Base-by-base conservation (phyloP, 2,888 invertebrate genomes). In the Elysia crispata region DNA sequence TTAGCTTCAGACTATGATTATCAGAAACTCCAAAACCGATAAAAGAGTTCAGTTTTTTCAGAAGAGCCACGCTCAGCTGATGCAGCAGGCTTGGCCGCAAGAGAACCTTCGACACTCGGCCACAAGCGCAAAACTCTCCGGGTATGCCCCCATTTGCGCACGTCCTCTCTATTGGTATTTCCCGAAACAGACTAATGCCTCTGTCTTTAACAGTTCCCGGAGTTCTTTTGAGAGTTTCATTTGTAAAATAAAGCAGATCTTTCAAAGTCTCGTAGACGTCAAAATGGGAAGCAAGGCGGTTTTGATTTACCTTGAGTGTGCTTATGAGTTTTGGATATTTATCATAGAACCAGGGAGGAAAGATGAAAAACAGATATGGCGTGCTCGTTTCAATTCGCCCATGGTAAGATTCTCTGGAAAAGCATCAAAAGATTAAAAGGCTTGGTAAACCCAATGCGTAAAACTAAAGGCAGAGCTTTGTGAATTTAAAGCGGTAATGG, bases 81-180 rank as follows among this genome's bases (percentile, higher is more conserved):
- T n/a, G n/a, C n/a, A n/a, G n/a, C n/a, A n/a, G n/a, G n/a, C n/a
- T n/a, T n/a, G n/a, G n/a, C n/a, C n/a, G n/a, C n/a, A n/a, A n/a
- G n/a, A n/a, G n/a, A n/a, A n/a, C n/a, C n/a, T n/a, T n/a, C 11
- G 41, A 41, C 11, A 6, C 41, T 11, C 3, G 11, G 41, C 23
- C 41, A 90, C 98, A 98, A 0, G 97, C 95, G 91, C 98, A 98
- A 97, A 97, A 98, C 91, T 98, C 98, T 0, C 97, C 95, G 90
- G 97, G 97, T 82, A 98, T 96, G 78, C 95, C 96, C 0, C 98
- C 98, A 91, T 97, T 95, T 11, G 95, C 94, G 90, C 98, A 98
- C 15, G 96, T 96, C 33, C 98, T 93, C 83, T 95, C 94, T 6
- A 92, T 89, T 0, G 97, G 95, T 70, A 91, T 87, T 31, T 84